phyloP scores from a whole-genome alignment of 2,113 vertebrate species.

The Crotalus tigris region DNA sequence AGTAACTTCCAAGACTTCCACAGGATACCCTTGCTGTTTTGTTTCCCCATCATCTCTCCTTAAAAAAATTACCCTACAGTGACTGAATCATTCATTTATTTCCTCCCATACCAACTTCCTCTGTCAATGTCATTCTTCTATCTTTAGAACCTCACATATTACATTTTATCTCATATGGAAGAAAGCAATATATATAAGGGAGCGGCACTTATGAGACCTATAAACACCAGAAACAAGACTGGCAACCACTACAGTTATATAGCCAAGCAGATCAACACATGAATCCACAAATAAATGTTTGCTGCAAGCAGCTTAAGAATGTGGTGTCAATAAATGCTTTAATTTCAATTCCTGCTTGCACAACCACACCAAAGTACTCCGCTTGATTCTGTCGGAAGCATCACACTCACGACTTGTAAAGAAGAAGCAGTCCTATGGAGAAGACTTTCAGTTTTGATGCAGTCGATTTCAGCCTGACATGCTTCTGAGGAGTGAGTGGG shows the following conservation, averaged over 20 bases:
- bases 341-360: slow-evolving; percentile 18
- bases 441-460: slow-evolving; percentile 87
- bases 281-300: background rate
- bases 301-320: background rate
- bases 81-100: background rate
- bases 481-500: slow-evolving; percentile 73
- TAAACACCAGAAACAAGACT: background rate
- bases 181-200: background rate
- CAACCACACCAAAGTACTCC: slow-evolving; percentile 27
- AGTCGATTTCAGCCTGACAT: slow-evolving; percentile 72
- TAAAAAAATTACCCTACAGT: background rate
- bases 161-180: background rate
- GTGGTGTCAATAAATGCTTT: slow-evolving; percentile 2
- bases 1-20: background rate
- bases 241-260: background rate
- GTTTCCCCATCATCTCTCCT: background rate
- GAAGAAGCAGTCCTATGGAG: slow-evolving; percentile 94
- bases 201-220: background rate
- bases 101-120: background rate
- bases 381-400: slow-evolving; percentile 48
- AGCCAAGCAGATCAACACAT: background rate
- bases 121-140: background rate
- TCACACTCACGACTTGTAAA: slow-evolving; percentile 88
- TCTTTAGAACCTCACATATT: background rate
- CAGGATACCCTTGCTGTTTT: background rate